Evolutionary conservation across 1,140 invertebrate genomes (phyloP).

Genomic region (Spodoptera frugiperda): DNA sequence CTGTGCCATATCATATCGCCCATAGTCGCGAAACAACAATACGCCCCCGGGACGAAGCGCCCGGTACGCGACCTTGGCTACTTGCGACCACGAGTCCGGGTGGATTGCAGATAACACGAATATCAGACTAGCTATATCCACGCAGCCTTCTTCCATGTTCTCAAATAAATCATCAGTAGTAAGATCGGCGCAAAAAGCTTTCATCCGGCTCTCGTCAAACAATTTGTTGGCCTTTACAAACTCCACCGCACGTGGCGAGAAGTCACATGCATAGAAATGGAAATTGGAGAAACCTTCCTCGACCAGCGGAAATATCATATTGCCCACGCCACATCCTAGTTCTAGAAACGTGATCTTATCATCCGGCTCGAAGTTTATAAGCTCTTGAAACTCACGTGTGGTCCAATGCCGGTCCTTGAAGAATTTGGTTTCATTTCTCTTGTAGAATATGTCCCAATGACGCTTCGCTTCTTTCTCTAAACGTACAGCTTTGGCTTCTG

Average conservation of each 20-base stretch:
- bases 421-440: slow-evolving; percentile 95
- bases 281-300: slow-evolving; percentile 91
- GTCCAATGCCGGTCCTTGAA: slow-evolving; percentile 99
- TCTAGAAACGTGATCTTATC: slow-evolving; percentile 89
- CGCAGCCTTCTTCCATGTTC: slow-evolving; percentile 83
- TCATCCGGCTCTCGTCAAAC: slow-evolving; percentile 89
- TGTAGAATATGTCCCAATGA: slow-evolving; percentile 99
- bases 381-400: slow-evolving; percentile 96
- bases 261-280: slow-evolving; percentile 97
- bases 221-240: slow-evolving; percentile 90
- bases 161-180: slow-evolving; percentile 88
- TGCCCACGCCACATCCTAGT: slow-evolving; percentile 98
- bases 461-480: slow-evolving; percentile 95
- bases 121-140: slow-evolving; percentile 96
- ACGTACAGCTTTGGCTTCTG: slow-evolving; percentile 90
- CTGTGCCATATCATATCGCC: slow-evolving; percentile 99
- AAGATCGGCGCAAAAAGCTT: slow-evolving; percentile 92
- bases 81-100: slow-evolving; percentile 92
- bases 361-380: slow-evolving; percentile 85
- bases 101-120: slow-evolving; percentile 98
- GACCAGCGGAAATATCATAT: slow-evolving; percentile 97
- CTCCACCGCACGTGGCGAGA: slow-evolving; percentile 96
- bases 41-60: slow-evolving; percentile 93
- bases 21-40: slow-evolving; percentile 98
- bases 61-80: slow-evolving; percentile 89